A percentile compares a stretch with the other conserved stretches of the same genome.
These are phyloP conservation scores for Drosophila acutilabella DNA, from an alignment of 2,888 invertebrate genomes.

Conservation along the genomic window DNA sequence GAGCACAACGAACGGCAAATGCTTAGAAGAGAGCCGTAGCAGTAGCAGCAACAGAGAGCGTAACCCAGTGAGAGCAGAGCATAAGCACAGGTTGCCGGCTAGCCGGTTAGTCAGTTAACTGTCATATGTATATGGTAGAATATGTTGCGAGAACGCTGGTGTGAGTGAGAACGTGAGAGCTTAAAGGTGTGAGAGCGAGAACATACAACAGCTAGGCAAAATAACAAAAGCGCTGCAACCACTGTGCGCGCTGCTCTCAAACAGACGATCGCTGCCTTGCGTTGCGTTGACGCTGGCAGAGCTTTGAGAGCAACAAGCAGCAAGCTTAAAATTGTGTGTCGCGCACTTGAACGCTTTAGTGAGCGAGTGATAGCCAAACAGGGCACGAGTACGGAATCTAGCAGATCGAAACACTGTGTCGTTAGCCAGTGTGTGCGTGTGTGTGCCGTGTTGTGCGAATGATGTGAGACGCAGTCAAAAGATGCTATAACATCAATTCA, in stretches of 20 bases:
- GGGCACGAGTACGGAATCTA: slow-evolving; percentile 56
- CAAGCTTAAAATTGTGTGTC: slow-evolving; percentile 61
- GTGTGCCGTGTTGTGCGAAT: slow-evolving; percentile 35
- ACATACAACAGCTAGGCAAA: neutral
- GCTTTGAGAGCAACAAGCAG: slow-evolving; percentile 20
- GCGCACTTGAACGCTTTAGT: slow-evolving; percentile 61
- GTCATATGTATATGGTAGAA: slow-evolving; percentile 25
- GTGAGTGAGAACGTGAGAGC: slow-evolving; percentile 21
- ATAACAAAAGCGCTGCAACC: slow-evolving; percentile 19
- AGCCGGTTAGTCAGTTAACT: slow-evolving; percentile 66
- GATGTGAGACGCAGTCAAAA: slow-evolving; percentile 22
- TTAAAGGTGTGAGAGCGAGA: slow-evolving; percentile 20
- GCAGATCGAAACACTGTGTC: slow-evolving; percentile 38
- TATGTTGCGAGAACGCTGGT: slow-evolving; percentile 29
- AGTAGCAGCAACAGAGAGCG: neutral
- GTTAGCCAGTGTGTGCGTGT: slow-evolving; percentile 9
- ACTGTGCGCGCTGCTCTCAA: slow-evolving; percentile 52
- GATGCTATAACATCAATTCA: slow-evolving; percentile 35
- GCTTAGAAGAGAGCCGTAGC: slow-evolving; percentile 24
- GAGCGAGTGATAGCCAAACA: slow-evolving; percentile 63
- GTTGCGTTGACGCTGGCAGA: slow-evolving; percentile 27
- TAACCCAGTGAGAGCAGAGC: slow-evolving; percentile 14
- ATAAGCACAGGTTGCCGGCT: slow-evolving; percentile 58
- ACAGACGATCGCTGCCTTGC: slow-evolving; percentile 17
- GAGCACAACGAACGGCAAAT: slow-evolving; percentile 10